A percentile compares a stretch with the other conserved stretches of the same genome.
Conservation (phyloP, 1,140 invertebrate species). For the Apis dorsata region DNA sequence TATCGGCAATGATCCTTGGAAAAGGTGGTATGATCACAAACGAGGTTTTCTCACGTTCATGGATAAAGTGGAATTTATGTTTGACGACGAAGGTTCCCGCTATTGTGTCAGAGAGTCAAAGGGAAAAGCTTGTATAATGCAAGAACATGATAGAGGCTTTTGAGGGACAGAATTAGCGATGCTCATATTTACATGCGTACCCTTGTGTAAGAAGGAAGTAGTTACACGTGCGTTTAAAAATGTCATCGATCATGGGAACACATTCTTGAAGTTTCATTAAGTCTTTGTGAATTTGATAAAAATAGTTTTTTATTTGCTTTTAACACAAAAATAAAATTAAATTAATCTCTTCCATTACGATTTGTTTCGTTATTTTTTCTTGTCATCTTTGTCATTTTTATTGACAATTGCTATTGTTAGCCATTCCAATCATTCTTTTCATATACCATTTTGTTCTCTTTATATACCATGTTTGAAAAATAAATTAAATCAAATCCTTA, state of each 20-base stretch:
- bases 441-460: too few species aligned
- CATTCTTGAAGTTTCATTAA: neutral
- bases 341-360: too few species aligned
- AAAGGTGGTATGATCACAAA: neutral
- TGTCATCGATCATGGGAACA: neutral
- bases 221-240: conserved; percentile 3
- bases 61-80: conserved; percentile 4
- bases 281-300: too few species aligned
- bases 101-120: conserved; percentile 11
- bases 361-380: too few species aligned
- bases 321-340: too few species aligned
- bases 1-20: neutral
- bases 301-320: too few species aligned
- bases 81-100: neutral
- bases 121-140: conserved; percentile 1
- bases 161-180: conserved; percentile 15
- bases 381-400: too few species aligned
- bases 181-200: neutral
- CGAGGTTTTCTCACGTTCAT: conserved; percentile 14
- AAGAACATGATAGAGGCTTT: conserved; percentile 5
- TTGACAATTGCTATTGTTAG: too few species aligned
- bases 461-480: too few species aligned
- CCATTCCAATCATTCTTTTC: too few species aligned
- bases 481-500: too few species aligned
- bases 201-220: too few species aligned